Conservation (phyloP, 1,140 invertebrate genomes). For the Neoseiulus cucumeris region DNA sequence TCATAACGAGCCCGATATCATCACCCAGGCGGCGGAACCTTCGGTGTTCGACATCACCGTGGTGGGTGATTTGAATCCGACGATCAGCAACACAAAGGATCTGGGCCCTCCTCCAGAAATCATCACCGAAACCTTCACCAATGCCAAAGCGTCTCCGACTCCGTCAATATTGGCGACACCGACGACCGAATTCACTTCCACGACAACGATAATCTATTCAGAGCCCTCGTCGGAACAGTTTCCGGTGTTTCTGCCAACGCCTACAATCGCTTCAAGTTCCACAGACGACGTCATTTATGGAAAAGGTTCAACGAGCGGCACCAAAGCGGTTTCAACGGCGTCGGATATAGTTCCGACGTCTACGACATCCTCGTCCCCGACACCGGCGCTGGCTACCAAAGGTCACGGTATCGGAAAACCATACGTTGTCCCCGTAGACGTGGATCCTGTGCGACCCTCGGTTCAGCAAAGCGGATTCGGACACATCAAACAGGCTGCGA, state of each 20-base stretch:
- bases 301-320: conserved; percentile 10
- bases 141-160: not conserved
- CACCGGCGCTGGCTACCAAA: conserved; percentile 4
- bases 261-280: not conserved
- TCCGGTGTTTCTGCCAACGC: not conserved
- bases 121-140: not conserved
- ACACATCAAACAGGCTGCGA: not conserved
- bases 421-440: conserved; percentile 17
- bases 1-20: conserved; percentile 19
- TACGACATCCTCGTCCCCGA: not conserved
- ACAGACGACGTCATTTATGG: not conserved
- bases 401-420: conserved; percentile 13
- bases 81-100: conserved; percentile 14
- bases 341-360: conserved; percentile 10
- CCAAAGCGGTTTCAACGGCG: not conserved
- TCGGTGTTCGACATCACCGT: conserved; percentile 20
- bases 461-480: not conserved
- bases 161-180: not conserved
- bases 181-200: not conserved
- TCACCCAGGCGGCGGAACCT: conserved; percentile 18
- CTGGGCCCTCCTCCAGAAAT: conserved; percentile 15
- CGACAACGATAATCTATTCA: not conserved
- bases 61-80: conserved; percentile 4
- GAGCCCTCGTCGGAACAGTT: not conserved
- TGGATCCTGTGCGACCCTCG: conserved; percentile 18